These are phyloP conservation scores for Gymnarchus niloticus DNA, from an alignment of 2,113 vertebrate species.

Conservation along the genomic window DNA sequence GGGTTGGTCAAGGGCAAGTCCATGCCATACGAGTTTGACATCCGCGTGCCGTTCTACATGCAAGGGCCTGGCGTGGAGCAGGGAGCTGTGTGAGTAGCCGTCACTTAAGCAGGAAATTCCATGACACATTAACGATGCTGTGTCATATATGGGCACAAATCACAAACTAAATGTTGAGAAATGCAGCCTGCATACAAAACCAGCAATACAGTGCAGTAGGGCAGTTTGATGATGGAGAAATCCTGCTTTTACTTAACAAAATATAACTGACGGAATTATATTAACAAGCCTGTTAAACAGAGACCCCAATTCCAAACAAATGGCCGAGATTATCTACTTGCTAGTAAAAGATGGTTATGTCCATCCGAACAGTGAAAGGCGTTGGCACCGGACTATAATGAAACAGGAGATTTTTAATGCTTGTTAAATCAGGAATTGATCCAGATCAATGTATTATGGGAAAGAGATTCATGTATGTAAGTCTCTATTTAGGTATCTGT, in stretches of 20 bases:
- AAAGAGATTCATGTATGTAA: not conserved
- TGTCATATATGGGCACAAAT: too few species aligned
- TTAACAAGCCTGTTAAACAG: too few species aligned
- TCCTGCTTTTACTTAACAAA: not conserved
- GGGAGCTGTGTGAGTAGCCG: constrained; percentile 75
- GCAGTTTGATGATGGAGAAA: not conserved
- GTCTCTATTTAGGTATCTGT: not conserved
- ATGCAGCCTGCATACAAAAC: too few species aligned
- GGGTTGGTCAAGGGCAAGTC: constrained; percentile 97
- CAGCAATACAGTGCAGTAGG: not conserved
- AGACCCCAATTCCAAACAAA: not conserved
- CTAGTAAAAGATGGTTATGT: not conserved
- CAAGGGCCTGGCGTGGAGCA: constrained; percentile 90
- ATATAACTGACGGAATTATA: too few species aligned
- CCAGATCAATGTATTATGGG: not conserved
- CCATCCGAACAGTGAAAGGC: too few species aligned
- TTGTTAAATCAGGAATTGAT: not conserved
- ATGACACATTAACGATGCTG: not conserved
- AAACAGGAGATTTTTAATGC: too few species aligned
- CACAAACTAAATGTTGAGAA: too few species aligned
- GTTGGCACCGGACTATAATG: too few species aligned
- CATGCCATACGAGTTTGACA: constrained; percentile 96
- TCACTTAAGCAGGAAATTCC: too few species aligned
- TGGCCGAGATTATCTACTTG: not conserved
- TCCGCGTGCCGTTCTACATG: constrained; percentile 90